Percentiles rank a stretch among this genome's conserved stretches.
These are phyloP conservation scores for Calephelis perditalis DNA, from an alignment of 2,888 invertebrate genomes.

Conservation along the genomic window DNA sequence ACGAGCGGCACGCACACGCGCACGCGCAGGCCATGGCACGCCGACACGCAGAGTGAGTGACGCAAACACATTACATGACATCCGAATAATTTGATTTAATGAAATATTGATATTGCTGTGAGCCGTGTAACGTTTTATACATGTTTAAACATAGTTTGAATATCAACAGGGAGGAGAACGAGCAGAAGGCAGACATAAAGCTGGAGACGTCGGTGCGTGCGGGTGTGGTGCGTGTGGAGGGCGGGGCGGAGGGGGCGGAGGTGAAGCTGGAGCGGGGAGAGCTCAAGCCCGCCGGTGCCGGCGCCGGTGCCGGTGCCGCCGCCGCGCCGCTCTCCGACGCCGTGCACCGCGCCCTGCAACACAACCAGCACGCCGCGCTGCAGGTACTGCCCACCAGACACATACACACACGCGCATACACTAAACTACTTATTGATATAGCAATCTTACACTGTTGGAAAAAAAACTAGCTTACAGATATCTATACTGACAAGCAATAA, in stretches of 20 bases:
- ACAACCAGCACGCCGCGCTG: conserved; percentile 56
- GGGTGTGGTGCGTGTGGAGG: conserved; percentile 59
- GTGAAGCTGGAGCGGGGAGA: conserved; percentile 48
- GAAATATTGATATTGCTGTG: no score
- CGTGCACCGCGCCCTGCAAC: conserved; percentile 53
- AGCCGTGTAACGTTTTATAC: no score
- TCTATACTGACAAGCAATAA: no score
- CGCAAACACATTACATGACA: not conserved
- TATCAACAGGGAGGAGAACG: conserved; percentile 48
- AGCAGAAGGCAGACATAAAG: conserved; percentile 53
- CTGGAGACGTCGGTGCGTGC: conserved; percentile 61
- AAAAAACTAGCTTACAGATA: no score
- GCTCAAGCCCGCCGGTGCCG: conserved; percentile 37
- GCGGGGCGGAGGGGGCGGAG: conserved; percentile 43
- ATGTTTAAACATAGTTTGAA: no score
- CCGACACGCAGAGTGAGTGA: not conserved
- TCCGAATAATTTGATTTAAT: no score
- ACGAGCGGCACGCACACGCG: conserved; percentile 77
- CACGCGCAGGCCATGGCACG: conserved; percentile 9
- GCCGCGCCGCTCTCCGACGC: conserved; percentile 51
- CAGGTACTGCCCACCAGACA: conserved; percentile 40
- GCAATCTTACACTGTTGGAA: no score
- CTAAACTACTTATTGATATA: no score
- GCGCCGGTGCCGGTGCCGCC: conserved; percentile 34
- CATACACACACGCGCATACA: no score